Conservation (phyloP, 2,888 invertebrate species). For the Elmis aenea region DNA sequence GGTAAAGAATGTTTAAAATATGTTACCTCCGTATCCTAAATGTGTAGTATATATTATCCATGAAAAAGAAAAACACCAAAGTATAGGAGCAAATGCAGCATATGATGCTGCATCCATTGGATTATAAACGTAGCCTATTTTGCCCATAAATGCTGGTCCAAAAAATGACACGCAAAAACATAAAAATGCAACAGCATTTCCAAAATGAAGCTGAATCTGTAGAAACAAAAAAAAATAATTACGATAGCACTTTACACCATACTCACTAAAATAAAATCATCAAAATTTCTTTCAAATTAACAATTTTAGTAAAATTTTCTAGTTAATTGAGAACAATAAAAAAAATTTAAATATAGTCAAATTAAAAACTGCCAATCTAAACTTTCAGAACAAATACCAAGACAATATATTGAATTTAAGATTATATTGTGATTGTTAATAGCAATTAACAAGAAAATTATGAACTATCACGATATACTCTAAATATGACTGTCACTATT, state of each 20-base stretch:
- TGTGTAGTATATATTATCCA: conserved; percentile 64
- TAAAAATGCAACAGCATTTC: conserved; percentile 52
- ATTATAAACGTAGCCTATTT: conserved; percentile 56
- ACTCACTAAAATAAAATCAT: no score
- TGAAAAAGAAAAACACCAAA: conserved; percentile 63
- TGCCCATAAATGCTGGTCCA: conserved; percentile 62
- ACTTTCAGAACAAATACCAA: no score
- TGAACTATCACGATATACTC: no score
- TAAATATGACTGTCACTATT: no score
- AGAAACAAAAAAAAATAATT: conserved; percentile 24
- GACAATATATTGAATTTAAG: no score
- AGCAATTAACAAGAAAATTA: no score
- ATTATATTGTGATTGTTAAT: no score
- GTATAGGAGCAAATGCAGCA: conserved; percentile 64
- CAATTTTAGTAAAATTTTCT: background rate
- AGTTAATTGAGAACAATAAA: no score
- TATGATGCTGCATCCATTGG: conserved; percentile 61
- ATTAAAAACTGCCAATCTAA: no score
- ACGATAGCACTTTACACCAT: no score
- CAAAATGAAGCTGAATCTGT: conserved; percentile 50
- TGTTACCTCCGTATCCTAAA: conserved; percentile 54
- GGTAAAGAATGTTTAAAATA: background rate
- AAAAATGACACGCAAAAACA: conserved; percentile 54
- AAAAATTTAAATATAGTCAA: no score
- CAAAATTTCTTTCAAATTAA: no score